Percentiles rank a stretch among this genome's conserved stretches.
These are phyloP conservation scores for Candoia aspera DNA, from an alignment of 2,113 vertebrate genomes.

Conservation along the genomic window DNA sequence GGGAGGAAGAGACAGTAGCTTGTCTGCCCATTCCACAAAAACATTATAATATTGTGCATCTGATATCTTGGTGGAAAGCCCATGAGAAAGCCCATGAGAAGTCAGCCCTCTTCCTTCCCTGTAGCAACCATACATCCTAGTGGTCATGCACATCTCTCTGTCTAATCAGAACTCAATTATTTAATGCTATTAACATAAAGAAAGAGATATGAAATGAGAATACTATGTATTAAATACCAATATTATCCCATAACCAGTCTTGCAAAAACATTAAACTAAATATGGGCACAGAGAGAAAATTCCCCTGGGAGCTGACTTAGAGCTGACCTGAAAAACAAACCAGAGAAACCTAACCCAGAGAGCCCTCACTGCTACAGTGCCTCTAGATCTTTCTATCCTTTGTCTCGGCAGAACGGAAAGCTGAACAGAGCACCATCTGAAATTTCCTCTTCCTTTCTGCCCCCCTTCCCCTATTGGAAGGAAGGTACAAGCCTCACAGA, in stretches of 20 bases:
- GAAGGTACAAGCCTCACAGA: neutral
- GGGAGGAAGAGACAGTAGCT: neutral
- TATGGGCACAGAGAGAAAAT: neutral
- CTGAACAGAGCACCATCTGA: neutral
- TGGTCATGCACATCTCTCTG: no score
- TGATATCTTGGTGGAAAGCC: neutral
- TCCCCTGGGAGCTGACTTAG: neutral
- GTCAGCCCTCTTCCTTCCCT: neutral
- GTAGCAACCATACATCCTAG: neutral
- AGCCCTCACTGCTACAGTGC: neutral
- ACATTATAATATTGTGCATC: neutral
- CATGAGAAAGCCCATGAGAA: neutral
- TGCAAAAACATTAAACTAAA: neutral
- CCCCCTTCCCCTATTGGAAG: neutral
- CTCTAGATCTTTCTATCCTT: neutral
- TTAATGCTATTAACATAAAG: neutral
- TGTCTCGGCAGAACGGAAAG: neutral
- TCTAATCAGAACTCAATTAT: neutral
- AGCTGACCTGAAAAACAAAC: neutral
- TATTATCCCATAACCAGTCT: neutral
- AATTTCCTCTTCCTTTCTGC: neutral
- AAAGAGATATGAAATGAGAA: neutral
- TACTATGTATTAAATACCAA: neutral
- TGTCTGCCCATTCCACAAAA: neutral
- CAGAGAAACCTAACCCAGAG: neutral